Percentiles rank a stretch among this genome's conserved stretches.
phyloP scores from a whole-genome alignment of 30 jellyfish, hydroid and myxozoan species.

The Sanderia malayensis region DNA sequence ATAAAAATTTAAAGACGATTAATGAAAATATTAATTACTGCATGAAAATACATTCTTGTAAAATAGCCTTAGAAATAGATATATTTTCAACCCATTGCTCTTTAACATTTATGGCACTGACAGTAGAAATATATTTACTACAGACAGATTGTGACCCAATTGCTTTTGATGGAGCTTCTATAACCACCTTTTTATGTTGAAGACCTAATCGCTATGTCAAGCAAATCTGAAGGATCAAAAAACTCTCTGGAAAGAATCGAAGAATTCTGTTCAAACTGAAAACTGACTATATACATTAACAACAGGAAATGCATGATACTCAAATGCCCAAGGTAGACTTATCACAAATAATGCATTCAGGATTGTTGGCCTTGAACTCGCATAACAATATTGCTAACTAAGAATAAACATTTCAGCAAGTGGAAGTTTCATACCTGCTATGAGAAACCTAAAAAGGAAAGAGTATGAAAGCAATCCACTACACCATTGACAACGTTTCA shows the following conservation, averaged over 20 bases:
- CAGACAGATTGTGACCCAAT: not conserved
- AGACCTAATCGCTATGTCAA: not conserved
- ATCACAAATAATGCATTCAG: too few relatives aligned
- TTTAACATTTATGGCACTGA: not conserved
- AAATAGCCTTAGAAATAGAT: not conserved
- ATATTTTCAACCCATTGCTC: not conserved
- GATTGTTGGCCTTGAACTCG: too few relatives aligned
- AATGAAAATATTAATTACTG: not conserved
- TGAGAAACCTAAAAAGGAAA: too few relatives aligned
- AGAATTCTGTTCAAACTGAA: not conserved
- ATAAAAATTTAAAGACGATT: not conserved
- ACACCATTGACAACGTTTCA: too few relatives aligned
- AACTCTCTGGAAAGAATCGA: not conserved
- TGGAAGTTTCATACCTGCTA: too few relatives aligned
- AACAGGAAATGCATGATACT: not conserved
- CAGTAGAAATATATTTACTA: not conserved
- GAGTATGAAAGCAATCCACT: too few relatives aligned
- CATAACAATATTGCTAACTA: too few relatives aligned
- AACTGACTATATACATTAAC: not conserved
- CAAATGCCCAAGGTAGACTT: too few relatives aligned
- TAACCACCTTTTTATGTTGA: not conserved
- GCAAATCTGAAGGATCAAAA: not conserved
- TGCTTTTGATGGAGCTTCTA: not conserved
- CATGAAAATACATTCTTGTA: not conserved
- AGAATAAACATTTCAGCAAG: too few relatives aligned